Conservation (phyloP, 2,797 vertebrate genomes). For the Caiman crocodilus region DNA sequence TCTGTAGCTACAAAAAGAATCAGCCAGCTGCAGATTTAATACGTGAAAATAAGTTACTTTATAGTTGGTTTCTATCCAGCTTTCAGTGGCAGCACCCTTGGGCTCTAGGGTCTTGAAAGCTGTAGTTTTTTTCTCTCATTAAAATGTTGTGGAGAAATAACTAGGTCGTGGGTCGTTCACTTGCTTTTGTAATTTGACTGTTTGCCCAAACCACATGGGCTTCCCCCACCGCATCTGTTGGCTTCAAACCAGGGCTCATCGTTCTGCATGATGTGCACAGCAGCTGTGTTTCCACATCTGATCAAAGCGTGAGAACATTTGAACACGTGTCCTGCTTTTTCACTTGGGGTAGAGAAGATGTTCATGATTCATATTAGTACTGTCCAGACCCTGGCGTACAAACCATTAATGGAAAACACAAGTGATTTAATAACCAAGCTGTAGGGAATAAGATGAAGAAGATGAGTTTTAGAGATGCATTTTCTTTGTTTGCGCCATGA, state of each 20-base stretch:
- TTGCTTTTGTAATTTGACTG: neutral
- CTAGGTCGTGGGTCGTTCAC: too few relatives aligned
- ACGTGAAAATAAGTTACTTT: too few relatives aligned
- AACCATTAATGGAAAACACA: neutral
- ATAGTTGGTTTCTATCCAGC: too few relatives aligned
- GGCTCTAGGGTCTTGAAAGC: neutral
- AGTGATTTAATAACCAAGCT: neutral
- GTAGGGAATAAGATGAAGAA: neutral
- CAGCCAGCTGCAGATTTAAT: too few relatives aligned
- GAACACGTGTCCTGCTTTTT: neutral
- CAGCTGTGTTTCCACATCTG: neutral
- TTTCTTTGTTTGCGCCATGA: too few relatives aligned
- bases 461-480: too few relatives aligned
- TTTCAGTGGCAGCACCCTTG: too few relatives aligned
- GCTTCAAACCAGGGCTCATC: too few relatives aligned
- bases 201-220: too few relatives aligned
- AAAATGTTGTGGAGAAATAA: neutral
- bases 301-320: neutral
- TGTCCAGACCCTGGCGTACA: neutral
- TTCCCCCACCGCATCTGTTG: too few relatives aligned
- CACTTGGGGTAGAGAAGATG: neutral
- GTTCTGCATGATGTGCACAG: too few relatives aligned
- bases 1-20: too few relatives aligned
- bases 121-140: neutral
- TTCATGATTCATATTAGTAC: neutral